phyloP scores from a whole-genome alignment of 2,113 vertebrate genomes.

The Apodemus speciosus region DNA sequence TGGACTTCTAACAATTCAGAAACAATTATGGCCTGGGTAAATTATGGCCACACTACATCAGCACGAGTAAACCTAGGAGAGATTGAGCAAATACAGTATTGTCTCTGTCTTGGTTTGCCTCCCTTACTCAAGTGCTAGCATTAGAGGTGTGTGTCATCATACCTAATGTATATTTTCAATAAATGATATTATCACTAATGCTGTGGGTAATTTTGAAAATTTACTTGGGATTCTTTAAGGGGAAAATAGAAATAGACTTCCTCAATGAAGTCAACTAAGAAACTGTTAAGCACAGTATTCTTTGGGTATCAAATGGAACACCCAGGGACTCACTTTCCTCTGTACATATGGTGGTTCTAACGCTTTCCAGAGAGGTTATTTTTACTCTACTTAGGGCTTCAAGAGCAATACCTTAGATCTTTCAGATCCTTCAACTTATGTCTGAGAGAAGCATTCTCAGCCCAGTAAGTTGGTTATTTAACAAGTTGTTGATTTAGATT shows the following conservation, averaged over 20 bases:
- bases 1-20: neutral
- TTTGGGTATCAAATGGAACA: slow-evolving; percentile 13
- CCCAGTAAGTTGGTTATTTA: neutral
- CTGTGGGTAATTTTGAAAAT: neutral
- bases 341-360: slow-evolving; percentile 39
- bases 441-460: neutral
- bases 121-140: neutral
- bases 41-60: neutral
- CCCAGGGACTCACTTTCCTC: neutral
- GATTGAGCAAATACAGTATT: neutral
- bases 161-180: neutral
- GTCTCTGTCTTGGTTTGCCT: neutral
- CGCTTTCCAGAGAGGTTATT: neutral
- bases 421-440: neutral
- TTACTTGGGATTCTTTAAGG: slow-evolving; percentile 50
- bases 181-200: neutral
- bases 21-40: neutral
- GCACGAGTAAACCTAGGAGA: neutral
- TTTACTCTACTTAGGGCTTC: neutral
- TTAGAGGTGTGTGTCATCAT: neutral
- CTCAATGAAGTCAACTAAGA: neutral
- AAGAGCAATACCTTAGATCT: neutral
- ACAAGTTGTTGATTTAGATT: neutral
- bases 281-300: neutral
- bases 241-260: neutral